Base-by-base conservation (phyloP, 2,888 invertebrate species). In the Ophion ventricosus region DNA sequence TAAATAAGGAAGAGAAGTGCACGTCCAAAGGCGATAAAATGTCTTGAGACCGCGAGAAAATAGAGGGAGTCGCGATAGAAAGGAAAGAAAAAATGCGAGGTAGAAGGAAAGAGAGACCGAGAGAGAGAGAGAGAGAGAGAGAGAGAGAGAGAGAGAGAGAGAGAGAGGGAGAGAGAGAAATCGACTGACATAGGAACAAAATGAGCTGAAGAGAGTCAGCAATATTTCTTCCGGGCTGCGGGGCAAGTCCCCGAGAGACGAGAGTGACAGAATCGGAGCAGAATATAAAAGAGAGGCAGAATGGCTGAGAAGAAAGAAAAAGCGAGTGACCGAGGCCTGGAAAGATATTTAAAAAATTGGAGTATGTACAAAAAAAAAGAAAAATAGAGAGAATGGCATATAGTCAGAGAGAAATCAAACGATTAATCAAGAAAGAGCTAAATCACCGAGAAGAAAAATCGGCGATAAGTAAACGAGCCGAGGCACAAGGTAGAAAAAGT, bases 1-100 rank as follows among this genome's bases (percentile, higher is more conserved):
- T 23, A 57, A 73, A 25, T 20, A 63, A 26, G 40, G 67, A 74
- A 56, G 67, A 74, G 11, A 25, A 40, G n/a, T 43, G 11, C n/a
- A 43, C 40, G 11, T n/a, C 11, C 8, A 29, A 3, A 43, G 61
- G 43, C 26, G 54, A 59, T 43, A 20, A 74, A 83, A 83, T 57
- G 43, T 74, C 25, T 11, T 49, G 75, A 25, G 75, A 79, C 75
- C 75, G 57, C 20, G 64, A 49, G 70, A 74, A 49, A 43, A 63
- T 67, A 54, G 54, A 49, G 29, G 35, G 14, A 20, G 29, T 43
- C 17, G 23, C n/a, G 54, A 25, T 59, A 43, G 29, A 56, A 25
- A 43, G 57, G 26, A 56, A 5, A 59, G 64, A 64, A 56, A 61
- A 61, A 43, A 29, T 2, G 49, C 4, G 26, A 5, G 20, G 25